Conservation (phyloP, 2,888 invertebrate species). For the Idaea biselata region DNA sequence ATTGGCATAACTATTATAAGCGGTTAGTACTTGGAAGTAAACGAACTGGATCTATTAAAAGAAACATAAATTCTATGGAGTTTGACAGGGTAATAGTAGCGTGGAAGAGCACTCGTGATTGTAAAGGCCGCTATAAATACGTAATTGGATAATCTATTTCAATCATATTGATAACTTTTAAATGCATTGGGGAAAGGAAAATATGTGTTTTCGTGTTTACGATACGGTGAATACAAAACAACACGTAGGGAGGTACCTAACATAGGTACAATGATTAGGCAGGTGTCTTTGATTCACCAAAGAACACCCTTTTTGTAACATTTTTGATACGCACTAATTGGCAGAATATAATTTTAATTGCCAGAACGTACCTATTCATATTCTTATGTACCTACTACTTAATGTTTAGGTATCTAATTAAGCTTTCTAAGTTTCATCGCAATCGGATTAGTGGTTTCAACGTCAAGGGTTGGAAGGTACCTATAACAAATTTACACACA, state of each 20-base stretch:
- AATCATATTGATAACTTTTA: background rate
- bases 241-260: background rate
- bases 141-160: constrained; percentile 13
- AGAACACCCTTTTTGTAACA: too few relatives aligned
- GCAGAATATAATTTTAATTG: too few relatives aligned
- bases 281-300: too few relatives aligned
- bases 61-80: constrained; percentile 31
- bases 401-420: too few relatives aligned
- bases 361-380: too few relatives aligned
- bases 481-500: too few relatives aligned
- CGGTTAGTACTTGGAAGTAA: constrained; percentile 13
- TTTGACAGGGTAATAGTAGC: constrained; percentile 40
- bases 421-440: too few relatives aligned
- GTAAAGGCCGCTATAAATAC: constrained; percentile 26
- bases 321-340: too few relatives aligned
- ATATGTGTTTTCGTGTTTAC: background rate
- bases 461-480: too few relatives aligned
- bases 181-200: background rate
- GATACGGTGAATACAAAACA: background rate
- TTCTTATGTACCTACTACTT: too few relatives aligned
- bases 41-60: constrained; percentile 17
- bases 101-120: constrained; percentile 29
- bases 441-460: too few relatives aligned
- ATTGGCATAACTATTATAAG: constrained; percentile 9
- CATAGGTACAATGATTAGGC: too few relatives aligned